Conservation (phyloP, 1,140 invertebrate species). For the Aleiodes sp. region DNA sequence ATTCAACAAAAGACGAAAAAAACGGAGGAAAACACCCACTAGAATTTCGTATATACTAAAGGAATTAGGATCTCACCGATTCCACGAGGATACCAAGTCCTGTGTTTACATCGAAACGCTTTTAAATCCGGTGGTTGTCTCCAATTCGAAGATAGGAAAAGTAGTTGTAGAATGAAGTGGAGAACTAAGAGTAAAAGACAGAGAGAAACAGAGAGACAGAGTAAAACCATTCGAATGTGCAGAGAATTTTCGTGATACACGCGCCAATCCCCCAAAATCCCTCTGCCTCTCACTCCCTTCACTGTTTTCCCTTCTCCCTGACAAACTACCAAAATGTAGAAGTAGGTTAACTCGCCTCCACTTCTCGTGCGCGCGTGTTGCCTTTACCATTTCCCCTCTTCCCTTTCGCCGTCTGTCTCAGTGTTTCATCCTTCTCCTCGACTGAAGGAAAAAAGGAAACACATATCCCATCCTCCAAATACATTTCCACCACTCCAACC, state of each 20-base stretch:
- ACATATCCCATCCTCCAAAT: conserved; percentile 12
- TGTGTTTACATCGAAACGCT: conserved; percentile 55
- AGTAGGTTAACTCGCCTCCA: conserved; percentile 53
- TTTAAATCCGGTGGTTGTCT: conserved; percentile 48
- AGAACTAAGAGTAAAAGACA: no score
- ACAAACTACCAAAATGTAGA: conserved; percentile 56
- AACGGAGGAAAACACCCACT: background rate
- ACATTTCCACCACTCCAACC: background rate
- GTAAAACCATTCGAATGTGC: conserved; percentile 18
- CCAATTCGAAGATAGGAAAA: background rate
- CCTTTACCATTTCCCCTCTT: background rate
- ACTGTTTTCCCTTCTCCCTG: conserved; percentile 20
- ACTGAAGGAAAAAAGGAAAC: no score
- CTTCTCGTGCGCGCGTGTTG: conserved; percentile 27
- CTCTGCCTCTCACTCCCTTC: background rate
- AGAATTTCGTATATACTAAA: background rate
- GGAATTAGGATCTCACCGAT: conserved; percentile 44
- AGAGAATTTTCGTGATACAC: conserved; percentile 30
- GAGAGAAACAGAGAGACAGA: background rate
- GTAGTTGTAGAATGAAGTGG: no score
- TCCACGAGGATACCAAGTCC: conserved; percentile 34
- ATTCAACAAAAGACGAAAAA: background rate
- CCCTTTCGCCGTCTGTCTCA: background rate
- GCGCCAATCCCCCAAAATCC: background rate
- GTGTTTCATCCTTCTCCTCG: background rate